A percentile compares a stretch with the other conserved stretches of the same genome.
Evolutionary conservation across 2,797 vertebrate species (phyloP).

Genomic region (Artibeus jamaicensis): DNA sequence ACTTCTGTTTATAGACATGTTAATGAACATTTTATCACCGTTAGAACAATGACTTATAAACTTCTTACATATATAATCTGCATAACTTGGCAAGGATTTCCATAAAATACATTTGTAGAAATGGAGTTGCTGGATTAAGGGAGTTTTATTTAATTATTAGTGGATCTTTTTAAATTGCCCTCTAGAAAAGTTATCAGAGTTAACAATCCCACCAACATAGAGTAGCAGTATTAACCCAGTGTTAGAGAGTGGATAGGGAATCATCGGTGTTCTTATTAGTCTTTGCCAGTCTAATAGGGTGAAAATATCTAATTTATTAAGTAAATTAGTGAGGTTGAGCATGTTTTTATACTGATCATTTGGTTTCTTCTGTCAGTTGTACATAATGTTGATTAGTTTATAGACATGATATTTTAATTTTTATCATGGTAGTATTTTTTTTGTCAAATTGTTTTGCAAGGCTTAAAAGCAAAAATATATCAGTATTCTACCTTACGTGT

Average conservation of each 20-base stretch:
- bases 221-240: background rate
- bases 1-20: background rate
- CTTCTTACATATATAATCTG: background rate
- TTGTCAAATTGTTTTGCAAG: no score
- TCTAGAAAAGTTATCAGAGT: background rate
- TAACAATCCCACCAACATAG: background rate
- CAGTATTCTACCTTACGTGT: no score
- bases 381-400: no score
- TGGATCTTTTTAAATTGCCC: background rate
- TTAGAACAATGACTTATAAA: background rate
- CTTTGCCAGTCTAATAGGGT: background rate
- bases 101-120: background rate
- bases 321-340: background rate
- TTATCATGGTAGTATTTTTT: no score
- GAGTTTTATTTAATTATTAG: background rate
- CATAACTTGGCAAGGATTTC: background rate
- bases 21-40: background rate
- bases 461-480: no score
- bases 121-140: background rate
- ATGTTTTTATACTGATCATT: background rate
- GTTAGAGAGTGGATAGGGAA: background rate
- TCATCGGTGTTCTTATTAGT: constrained; percentile 3
- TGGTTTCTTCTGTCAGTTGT: background rate
- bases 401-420: no score
- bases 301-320: background rate